Evolutionary conservation across 2,888 invertebrate genomes (phyloP).

Genomic region (Bursaphelenchus okinawaensis): DNA sequence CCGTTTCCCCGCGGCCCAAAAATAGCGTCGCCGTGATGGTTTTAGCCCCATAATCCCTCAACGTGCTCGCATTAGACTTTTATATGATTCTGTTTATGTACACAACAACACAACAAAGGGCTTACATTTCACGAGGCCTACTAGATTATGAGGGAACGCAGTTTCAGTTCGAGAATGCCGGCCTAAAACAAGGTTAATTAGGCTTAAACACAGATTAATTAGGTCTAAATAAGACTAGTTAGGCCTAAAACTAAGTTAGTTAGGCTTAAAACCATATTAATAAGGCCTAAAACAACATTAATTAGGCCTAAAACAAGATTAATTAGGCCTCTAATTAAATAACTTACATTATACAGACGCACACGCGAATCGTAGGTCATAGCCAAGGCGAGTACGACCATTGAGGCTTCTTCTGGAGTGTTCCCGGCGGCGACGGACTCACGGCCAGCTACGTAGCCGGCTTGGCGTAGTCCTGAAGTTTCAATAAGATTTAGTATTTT

Average conservation of each 20-base stretch:
- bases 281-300: too few species aligned
- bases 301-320: neutral
- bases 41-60: neutral
- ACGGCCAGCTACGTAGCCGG: conserved; percentile 21
- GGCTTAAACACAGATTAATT: neutral
- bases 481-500: too few species aligned
- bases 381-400: conserved; percentile 25
- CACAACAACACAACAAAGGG: neutral
- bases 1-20: neutral
- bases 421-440: conserved; percentile 29
- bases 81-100: neutral
- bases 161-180: conserved; percentile 17
- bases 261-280: too few species aligned
- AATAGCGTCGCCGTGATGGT: neutral
- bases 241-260: neutral
- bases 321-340: too few species aligned
- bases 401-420: conserved; percentile 27
- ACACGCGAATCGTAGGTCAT: conserved; percentile 21
- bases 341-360: conserved; percentile 25
- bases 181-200: conserved; percentile 10
- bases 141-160: conserved; percentile 17
- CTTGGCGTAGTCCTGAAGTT: conserved; percentile 21
- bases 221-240: neutral
- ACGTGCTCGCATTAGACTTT: too few species aligned
- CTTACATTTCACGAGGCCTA: neutral